Evolutionary conservation across 2,113 vertebrate species (phyloP), one percentile per base, ranked within the genome.

Genomic region (Taurulus bubalis): DNA sequence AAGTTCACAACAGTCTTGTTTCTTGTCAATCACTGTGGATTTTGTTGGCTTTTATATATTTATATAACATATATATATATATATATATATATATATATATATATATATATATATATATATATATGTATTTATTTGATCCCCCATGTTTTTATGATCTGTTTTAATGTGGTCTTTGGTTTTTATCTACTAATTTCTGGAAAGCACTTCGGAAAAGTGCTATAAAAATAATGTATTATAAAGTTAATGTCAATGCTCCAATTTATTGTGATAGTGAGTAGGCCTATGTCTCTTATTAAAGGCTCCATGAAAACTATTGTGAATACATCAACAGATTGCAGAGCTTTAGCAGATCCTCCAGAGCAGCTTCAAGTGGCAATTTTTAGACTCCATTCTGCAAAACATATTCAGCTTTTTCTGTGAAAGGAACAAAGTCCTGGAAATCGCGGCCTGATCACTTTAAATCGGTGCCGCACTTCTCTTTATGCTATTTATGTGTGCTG

Each of bases 361-460:
- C 59, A 63, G 71, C 42, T 63, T 74, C 58, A 51, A 49, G 58
- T 51, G 72, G 5, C 14, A 24, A 63, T 4, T 56, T 6, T 55
- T 16, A 66, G 8, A 34, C 32, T 67, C 36, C 24, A 32, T 3
- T 67, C 8, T 24, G 74, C 4, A 22, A 42, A 66, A 56, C 73
- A 26, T 51, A 15, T 55, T 76, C 16, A n/a, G 62, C 24, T 42
- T 56, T 30, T 56, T 56, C 62, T 65, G 49, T 56, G 36, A 56
- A 18, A 75, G 62, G 49, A 30, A 22, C 47, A 38, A 65, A 28
- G 16, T 40, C 34, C 18, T 14, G 22, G n/a, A 51, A 59, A 10
- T 14, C 18, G 2, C 20, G 49, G 20, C 20, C 20, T 22, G 49
- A 51, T 22, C 18, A 51, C 49, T 51, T 51, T 20, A 51, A 51